Conservation (phyloP, 2,797 vertebrate genomes). For the Dipus sagitta region DNA sequence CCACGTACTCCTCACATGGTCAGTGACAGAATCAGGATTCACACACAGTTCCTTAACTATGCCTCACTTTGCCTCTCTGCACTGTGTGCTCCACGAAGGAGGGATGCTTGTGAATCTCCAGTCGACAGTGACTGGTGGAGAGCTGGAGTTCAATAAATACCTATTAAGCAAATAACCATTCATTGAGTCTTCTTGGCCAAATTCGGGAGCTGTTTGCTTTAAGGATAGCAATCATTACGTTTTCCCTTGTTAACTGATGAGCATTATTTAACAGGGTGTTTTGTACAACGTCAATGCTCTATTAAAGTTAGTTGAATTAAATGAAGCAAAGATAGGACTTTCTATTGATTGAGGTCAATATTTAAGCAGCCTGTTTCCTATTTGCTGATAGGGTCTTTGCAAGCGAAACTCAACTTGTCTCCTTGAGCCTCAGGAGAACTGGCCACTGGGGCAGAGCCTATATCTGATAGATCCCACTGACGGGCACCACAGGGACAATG, state of each 20-base stretch:
- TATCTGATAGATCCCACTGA: background rate
- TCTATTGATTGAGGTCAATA: background rate
- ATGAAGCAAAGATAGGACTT: constrained; percentile 33
- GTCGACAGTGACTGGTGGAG: background rate
- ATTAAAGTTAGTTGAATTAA: constrained; percentile 49
- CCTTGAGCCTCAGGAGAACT: background rate
- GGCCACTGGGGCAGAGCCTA: background rate
- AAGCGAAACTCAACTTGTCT: background rate
- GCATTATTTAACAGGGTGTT: background rate
- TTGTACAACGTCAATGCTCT: background rate
- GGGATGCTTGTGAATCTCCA: background rate
- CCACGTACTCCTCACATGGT: background rate
- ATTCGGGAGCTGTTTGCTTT: constrained; percentile 47
- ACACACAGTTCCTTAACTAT: background rate
- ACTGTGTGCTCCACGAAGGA: background rate
- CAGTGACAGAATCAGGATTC: background rate
- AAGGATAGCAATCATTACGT: background rate
- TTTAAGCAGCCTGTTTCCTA: background rate
- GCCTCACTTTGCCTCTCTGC: background rate
- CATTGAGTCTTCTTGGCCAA: background rate
- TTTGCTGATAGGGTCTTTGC: background rate
- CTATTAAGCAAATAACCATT: background rate
- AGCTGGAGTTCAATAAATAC: background rate
- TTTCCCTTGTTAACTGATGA: background rate
- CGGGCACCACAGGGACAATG: background rate